Evolutionary conservation across 1,140 invertebrate genomes (phyloP).

Genomic region (Fopius arisanus): DNA sequence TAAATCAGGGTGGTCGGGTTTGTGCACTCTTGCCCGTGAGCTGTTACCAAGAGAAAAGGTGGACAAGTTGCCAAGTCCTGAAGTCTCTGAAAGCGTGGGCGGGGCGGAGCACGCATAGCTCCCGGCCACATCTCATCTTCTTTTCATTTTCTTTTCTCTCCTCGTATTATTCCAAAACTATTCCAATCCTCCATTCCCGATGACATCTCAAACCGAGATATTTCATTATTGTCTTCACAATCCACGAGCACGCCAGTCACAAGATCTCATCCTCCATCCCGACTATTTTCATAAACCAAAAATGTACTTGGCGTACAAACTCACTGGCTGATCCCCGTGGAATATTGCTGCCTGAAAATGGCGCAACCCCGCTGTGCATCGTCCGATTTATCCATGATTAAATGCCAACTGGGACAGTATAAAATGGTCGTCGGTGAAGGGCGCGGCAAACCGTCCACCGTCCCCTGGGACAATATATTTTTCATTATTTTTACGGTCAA

Average conservation of each 20-base stretch:
- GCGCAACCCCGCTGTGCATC: constrained; percentile 17
- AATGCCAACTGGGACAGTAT: constrained; percentile 13
- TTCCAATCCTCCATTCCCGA: too few relatives aligned
- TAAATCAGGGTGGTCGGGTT: constrained; percentile 38
- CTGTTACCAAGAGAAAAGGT: constrained; percentile 58
- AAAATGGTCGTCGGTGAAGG: constrained; percentile 14
- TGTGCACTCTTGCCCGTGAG: constrained; percentile 52
- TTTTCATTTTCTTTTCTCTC: constrained; percentile 10
- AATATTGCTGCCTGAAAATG: constrained; percentile 13
- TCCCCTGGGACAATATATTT: constrained; percentile 4
- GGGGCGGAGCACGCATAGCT: constrained; percentile 65
- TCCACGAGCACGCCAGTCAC: too few relatives aligned
- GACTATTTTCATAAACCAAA: constrained; percentile 28
- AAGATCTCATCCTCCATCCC: constrained; percentile 38
- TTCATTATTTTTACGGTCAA: background rate
- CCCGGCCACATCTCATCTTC: constrained; percentile 56
- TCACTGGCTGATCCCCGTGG: background rate
- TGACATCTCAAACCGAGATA: too few relatives aligned
- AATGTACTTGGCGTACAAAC: background rate
- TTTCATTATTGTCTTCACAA: too few relatives aligned
- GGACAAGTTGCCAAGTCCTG: constrained; percentile 63
- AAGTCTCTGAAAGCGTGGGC: constrained; percentile 64
- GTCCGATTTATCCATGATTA: constrained; percentile 12
- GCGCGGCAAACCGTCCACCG: background rate
- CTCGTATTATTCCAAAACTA: background rate